Conservation (phyloP, 2,797 vertebrate genomes). For the Mycteria americana region DNA sequence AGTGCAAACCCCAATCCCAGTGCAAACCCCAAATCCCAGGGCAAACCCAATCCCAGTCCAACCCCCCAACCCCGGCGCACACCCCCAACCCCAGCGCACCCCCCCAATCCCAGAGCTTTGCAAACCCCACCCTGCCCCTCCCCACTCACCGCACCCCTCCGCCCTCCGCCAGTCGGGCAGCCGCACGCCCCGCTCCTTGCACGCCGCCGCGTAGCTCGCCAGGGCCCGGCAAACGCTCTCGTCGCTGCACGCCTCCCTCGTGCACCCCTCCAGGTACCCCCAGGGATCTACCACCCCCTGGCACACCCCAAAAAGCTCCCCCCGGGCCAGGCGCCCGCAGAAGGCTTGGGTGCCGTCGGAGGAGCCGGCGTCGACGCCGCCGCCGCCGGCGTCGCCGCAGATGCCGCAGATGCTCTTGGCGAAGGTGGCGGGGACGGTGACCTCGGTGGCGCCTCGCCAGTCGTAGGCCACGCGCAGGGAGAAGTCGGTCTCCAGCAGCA, state of each 20-base stretch:
- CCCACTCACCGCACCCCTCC: neutral
- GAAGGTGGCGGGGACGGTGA: neutral
- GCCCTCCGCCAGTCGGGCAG: neutral
- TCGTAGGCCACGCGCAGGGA: neutral
- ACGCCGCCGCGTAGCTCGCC: neutral
- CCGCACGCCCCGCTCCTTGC: neutral
- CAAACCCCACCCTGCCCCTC: neutral
- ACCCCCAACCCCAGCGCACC: too few relatives aligned
- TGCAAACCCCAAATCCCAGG: too few relatives aligned
- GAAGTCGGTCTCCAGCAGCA: neutral
- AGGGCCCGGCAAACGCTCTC: neutral
- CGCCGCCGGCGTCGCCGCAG: neutral
- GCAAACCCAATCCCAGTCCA: too few relatives aligned
- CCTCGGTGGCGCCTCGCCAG: neutral
- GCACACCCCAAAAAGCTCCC: neutral
- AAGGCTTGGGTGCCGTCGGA: neutral
- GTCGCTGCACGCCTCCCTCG: neutral
- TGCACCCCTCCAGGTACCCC: neutral
- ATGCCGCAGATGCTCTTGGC: neutral
- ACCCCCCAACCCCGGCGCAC: too few relatives aligned
- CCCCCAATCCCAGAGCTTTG: neutral
- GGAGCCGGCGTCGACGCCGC: too few relatives aligned
- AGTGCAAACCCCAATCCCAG: too few relatives aligned
- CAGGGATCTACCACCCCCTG: neutral
- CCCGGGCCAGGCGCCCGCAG: neutral